A percentile compares a stretch with the other conserved stretches of the same genome.
Conservation (phyloP, 2,797 vertebrate species). For the Spinus olivaceus region DNA sequence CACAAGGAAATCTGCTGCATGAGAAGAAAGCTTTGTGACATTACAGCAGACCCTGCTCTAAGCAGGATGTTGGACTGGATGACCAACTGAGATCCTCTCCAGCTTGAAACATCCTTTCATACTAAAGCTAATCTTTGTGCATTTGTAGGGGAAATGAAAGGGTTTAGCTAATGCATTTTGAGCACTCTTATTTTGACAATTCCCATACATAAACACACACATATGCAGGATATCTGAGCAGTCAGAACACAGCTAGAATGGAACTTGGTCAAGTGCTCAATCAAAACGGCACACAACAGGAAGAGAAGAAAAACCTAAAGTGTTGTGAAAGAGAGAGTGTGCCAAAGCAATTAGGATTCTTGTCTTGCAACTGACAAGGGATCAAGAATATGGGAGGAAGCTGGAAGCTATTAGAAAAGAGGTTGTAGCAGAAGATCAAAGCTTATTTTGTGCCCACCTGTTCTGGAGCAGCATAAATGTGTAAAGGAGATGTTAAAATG, state of each 20-base stretch:
- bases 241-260: background rate
- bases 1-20: background rate
- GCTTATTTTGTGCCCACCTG: background rate
- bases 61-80: background rate
- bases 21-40: background rate
- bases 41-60: background rate
- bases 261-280: background rate
- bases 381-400: background rate
- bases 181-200: background rate
- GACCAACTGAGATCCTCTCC: background rate
- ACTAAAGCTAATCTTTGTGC: background rate
- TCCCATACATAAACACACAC: background rate
- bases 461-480: background rate
- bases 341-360: background rate
- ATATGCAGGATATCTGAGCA: background rate
- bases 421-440: background rate
- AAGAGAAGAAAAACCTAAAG: background rate
- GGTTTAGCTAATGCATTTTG: background rate
- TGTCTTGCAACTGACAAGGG: background rate
- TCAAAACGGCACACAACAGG: background rate
- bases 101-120: background rate
- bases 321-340: background rate
- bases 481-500: background rate
- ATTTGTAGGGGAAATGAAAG: background rate
- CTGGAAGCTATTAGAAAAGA: background rate